phyloP scores from a whole-genome alignment of 1,140 invertebrate genomes.

The Nautilus pompilius region DNA sequence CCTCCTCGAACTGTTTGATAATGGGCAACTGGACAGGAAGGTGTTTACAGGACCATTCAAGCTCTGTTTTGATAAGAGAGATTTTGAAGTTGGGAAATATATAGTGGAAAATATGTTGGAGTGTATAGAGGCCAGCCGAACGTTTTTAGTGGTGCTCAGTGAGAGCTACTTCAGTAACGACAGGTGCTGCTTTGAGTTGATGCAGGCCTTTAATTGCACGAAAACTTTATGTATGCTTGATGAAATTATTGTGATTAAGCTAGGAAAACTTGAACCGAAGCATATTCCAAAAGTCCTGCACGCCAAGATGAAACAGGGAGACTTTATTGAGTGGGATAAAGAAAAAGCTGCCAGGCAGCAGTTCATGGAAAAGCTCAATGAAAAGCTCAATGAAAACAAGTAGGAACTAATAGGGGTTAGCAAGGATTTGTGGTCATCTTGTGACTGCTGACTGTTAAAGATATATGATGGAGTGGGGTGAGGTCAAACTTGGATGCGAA shows the following conservation, averaged over 20 bases:
- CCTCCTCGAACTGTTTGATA: constrained; percentile 23
- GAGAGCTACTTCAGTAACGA: constrained; percentile 15
- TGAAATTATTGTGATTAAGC: constrained; percentile 20
- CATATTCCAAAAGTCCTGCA: not conserved
- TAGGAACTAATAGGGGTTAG: no score
- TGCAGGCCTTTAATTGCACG: constrained; percentile 8
- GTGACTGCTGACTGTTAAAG: no score
- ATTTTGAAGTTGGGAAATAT: constrained; percentile 10
- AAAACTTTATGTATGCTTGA: constrained; percentile 13
- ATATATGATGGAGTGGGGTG: no score
- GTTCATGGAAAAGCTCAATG: not conserved
- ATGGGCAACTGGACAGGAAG: constrained; percentile 5
- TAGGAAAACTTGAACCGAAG: not conserved
- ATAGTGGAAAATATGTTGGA: constrained; percentile 19
- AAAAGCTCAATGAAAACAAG: no score
- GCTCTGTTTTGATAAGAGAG: constrained; percentile 24
- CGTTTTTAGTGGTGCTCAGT: constrained; percentile 26
- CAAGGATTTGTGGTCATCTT: no score
- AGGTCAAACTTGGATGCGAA: no score
- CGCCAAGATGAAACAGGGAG: not conserved
- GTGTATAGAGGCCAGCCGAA: constrained; percentile 20
- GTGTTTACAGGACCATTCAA: constrained; percentile 7
- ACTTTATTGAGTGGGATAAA: not conserved
- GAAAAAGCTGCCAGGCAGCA: not conserved
- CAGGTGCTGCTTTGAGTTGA: constrained; percentile 20